These are phyloP conservation scores for Lasioglossum vierecki DNA, from an alignment of 2,888 invertebrate genomes.

Conservation along the genomic window DNA sequence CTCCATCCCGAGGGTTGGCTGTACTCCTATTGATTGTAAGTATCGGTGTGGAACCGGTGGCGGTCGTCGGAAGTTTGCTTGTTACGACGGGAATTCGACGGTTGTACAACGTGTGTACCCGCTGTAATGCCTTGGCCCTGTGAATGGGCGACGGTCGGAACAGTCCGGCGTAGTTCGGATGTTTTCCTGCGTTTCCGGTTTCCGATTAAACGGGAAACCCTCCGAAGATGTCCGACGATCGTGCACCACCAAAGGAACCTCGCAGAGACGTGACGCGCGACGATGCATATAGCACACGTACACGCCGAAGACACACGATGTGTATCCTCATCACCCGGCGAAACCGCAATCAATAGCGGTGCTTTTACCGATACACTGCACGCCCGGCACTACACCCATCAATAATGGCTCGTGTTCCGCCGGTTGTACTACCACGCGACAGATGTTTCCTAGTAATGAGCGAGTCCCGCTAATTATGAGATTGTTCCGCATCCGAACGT, in stretches of 20 bases:
- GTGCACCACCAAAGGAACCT: not conserved
- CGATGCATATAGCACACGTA: not conserved
- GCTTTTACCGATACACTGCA: conserved; percentile 30
- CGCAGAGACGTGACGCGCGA: not conserved
- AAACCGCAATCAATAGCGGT: conserved; percentile 40
- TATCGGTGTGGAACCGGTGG: conserved; percentile 5
- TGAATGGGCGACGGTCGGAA: not conserved
- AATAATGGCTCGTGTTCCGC: conserved; percentile 25
- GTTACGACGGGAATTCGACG: conserved; percentile 23
- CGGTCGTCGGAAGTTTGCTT: conserved; percentile 39
- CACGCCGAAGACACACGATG: not conserved
- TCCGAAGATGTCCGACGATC: conserved; percentile 1
- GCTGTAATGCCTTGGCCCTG: not conserved
- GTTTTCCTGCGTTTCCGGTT: conserved; percentile 1
- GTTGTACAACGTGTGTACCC: not conserved
- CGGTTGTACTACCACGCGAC: conserved; percentile 18
- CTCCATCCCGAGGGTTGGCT: conserved; percentile 1
- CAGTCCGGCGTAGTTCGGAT: not conserved
- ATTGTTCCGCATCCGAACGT: not conserved
- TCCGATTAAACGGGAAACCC: conserved; percentile 8
- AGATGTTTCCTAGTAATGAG: conserved; percentile 39
- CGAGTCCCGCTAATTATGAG: not conserved
- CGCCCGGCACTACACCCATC: conserved; percentile 16
- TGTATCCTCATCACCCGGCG: conserved; percentile 15
- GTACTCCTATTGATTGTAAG: conserved; percentile 22